Evolutionary conservation across 1,140 invertebrate species (phyloP), one percentile per base, ranked within the genome.

Genomic region (Fopius arisanus): DNA sequence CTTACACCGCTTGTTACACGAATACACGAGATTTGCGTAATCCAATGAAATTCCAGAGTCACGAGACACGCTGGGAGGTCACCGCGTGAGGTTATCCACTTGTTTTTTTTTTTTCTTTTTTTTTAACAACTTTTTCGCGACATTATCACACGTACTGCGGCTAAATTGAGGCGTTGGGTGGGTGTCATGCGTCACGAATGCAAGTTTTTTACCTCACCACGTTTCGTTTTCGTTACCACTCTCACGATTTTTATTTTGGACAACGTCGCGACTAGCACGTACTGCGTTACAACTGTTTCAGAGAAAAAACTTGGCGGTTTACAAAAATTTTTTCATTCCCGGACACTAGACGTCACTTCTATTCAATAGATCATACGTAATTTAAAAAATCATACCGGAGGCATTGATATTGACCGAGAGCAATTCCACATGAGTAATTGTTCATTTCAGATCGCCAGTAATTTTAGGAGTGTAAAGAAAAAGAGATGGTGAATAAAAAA

Each of bases 21-120:
- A 59, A 59, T 59, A 59, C 23, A 59, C 54, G 29, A 74, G 68
- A 74, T 72, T 77, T 75, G 70, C 70, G 70, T 69, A 74, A 74
- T 72, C 70, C 72, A 65, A 48, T 67, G 73, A 69, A 77, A 77
- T 73, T 73, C 19, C 23, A 28, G 51, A 62, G 66, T 70, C 69
- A 69, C 54, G 66, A 67, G 29, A 73, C 65, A 59, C 63, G 43
- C 43, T 37, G 72, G 14, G 67, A 74, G 72, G 72, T 74, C 72
- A 74, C 31, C 19, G 21, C 73, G 59, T 74, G 59, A 74, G 59
- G 67, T 69, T 70, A 70, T 19, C 19, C 31, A 65, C 48, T 41
- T 37, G 21, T 65, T 12, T 63, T 63, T 16, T 28, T 43, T 41
- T 28, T 10, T 65, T 40, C 26, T 26, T 67, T 33, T 16, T 67